Evolutionary conservation across 2,113 vertebrate genomes (phyloP).

Genomic region (Pantherophis guttatus): DNA sequence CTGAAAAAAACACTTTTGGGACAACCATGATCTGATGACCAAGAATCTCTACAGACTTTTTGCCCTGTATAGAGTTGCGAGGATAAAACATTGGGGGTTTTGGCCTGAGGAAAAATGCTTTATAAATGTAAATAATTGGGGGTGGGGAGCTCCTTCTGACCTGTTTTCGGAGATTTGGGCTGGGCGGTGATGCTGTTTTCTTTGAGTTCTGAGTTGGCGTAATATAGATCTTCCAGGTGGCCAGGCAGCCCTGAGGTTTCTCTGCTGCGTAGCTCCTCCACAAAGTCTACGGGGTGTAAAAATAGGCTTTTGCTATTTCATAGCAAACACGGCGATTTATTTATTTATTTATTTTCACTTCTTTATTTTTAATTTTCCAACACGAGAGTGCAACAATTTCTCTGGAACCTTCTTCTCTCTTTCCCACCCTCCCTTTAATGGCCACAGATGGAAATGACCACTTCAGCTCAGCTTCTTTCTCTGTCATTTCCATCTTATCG

Average conservation of each 20-base stretch:
- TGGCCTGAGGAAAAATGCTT: neutral
- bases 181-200: conserved; percentile 65
- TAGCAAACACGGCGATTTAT: neutral
- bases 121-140: neutral
- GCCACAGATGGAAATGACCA: neutral
- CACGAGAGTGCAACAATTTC: neutral
- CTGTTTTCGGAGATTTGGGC: conserved; percentile 75
- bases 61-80: neutral
- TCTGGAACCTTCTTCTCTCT: neutral
- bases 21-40: no score
- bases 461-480: neutral
- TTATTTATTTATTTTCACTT: neutral
- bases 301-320: neutral
- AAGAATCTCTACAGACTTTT: no score
- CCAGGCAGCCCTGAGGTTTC: conserved; percentile 74
- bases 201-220: conserved; percentile 61
- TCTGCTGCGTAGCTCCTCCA: conserved; percentile 88
- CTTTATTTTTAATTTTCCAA: neutral
- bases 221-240: conserved; percentile 87
- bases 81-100: neutral
- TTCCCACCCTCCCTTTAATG: neutral
- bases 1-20: no score
- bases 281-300: conserved; percentile 71
- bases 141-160: conserved; percentile 52
- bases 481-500: neutral